Base-by-base conservation (phyloP, 2,888 invertebrate species). In the Amphipoea lucens region DNA sequence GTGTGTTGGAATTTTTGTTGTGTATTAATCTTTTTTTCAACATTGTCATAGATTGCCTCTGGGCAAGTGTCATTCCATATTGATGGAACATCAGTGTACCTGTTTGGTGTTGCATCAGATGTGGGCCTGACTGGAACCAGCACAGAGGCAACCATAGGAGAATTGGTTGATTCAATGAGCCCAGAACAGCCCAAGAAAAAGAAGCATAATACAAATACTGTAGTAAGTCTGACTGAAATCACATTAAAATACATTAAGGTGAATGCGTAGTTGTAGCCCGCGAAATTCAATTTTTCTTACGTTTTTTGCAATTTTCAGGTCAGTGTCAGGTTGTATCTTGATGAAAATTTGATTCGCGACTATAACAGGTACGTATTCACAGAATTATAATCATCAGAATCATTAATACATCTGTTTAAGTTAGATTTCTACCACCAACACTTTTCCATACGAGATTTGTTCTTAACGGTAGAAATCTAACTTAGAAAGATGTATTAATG, bases 21-120 rank as follows among this genome's bases (percentile, higher is more conserved):
- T 48, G 17, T 23, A 51, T 36, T 68, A 14, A 81, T n/a, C 12
- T 17, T 76, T 63, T 72, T 67, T 5, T 65, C 23, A 7, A 29
- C 6, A 57, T 45, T 67, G 12, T 17, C 91, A 42, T 88, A 97
- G 96, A 97, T 98, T 88, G 98, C 98, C 54, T 97, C 98, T 79
- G 98, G 98, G 2, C 98, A 97, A 92, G 97, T 98, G 57, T 98
- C 98, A 76, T 98, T 98, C 92, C 97, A 97, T 90, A 97, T 98
- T 87, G 96, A 97, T 86, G 97, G 97, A 45, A 97, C 97, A 63
- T 97, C 97, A 81, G 96, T 98, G 4, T 98, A 97, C 91, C 95
- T 98, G 74, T 97, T 98, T 90, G 98, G 98, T 88, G 97, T 95
- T 77, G 97, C 97, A 78, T 96, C 95, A 70, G 97, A 97, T 93